Evolutionary conservation across 2,797 vertebrate species (phyloP), one percentile per base, ranked within the genome.

Genomic region (Hydrocynus forskahlii): DNA sequence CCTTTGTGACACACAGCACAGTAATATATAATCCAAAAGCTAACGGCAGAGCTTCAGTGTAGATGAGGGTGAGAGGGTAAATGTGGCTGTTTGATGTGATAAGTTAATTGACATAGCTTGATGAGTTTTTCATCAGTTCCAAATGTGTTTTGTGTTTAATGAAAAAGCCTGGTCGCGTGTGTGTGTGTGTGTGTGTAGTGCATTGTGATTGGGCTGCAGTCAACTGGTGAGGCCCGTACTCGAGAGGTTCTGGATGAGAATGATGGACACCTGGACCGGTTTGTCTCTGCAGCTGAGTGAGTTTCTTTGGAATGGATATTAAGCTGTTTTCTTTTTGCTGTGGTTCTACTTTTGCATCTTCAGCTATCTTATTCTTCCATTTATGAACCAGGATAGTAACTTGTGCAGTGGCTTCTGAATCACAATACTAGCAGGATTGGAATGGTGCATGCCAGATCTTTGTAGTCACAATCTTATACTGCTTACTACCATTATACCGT

Each of bases 271-370:
- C 94, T 99, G 0, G 95, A 98, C 88, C 94, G 96, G 92, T 99
- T 99, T 69, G 97, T 99, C 14, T 99, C 98, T 0, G 98, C 98
- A 4, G 98, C 98, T 4, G 97, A 97, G 97, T 98, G 87, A 96
- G 97, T 96, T 71, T 29, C 23, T 76, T n/a, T 35, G 35, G 35
- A 35, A 43, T 43, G 19, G 76, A 35, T 17, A n/a, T 38, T 4
- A 35, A 23, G 29, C 29, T 29, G 29, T 29, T 29, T 29, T 29
- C 29, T 29, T 3, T 29, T 29, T 29, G 29, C 29, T 75, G 21
- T 69, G 76, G 23, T 17, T 35, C 35, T 35, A 35, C 35, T 5
- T 35, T 35, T 35, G 35, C 35, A 35, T 35, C 35, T 35, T 2
- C 35, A 35, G 35, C 4, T 4, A 35, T 35, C 35, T 35, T 35